A percentile compares a stretch with the other conserved stretches of the same genome.
These are phyloP conservation scores for Hirudinaria manillensis DNA, from an alignment of 2,888 invertebrate genomes.

Conservation along the genomic window DNA sequence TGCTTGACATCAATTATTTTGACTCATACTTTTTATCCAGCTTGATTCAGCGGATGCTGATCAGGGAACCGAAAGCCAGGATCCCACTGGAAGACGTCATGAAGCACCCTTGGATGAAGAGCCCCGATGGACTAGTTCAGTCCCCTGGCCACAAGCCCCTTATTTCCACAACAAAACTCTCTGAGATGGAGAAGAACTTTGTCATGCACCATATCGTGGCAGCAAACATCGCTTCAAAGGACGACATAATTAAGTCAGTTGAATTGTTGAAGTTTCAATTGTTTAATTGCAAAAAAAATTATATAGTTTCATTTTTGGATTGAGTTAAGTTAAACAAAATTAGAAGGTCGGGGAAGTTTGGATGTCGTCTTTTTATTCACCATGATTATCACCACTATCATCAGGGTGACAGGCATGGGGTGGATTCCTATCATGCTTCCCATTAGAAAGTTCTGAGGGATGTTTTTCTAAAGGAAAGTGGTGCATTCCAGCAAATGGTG, in stretches of 20 bases:
- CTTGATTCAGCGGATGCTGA: slow-evolving; percentile 84
- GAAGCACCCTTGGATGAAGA: slow-evolving; percentile 69
- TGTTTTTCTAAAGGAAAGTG: neutral
- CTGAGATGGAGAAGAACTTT: slow-evolving; percentile 76
- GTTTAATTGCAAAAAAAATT: neutral
- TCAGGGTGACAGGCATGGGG: too few species aligned
- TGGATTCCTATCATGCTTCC: neutral
- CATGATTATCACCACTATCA: too few species aligned
- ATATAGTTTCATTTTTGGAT: neutral
- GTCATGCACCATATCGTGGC: slow-evolving; percentile 93
- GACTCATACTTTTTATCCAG: slow-evolving; percentile 55
- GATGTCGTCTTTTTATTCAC: neutral
- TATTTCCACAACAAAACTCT: slow-evolving; percentile 68
- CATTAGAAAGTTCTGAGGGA: neutral
- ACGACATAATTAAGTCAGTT: slow-evolving; percentile 80
- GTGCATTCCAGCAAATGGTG: too few species aligned
- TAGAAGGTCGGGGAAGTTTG: neutral
- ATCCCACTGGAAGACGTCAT: slow-evolving; percentile 82
- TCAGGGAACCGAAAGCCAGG: slow-evolving; percentile 83
- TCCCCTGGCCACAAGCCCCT: slow-evolving; percentile 37
- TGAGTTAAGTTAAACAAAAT: neutral
- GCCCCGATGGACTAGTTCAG: neutral
- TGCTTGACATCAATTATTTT: too few species aligned
- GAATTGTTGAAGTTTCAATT: neutral
- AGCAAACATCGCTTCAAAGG: slow-evolving; percentile 86